Evolutionary conservation across 2,888 invertebrate genomes (phyloP), one percentile per base, ranked within the genome.

Genomic region (Ornithoptera priamus): DNA sequence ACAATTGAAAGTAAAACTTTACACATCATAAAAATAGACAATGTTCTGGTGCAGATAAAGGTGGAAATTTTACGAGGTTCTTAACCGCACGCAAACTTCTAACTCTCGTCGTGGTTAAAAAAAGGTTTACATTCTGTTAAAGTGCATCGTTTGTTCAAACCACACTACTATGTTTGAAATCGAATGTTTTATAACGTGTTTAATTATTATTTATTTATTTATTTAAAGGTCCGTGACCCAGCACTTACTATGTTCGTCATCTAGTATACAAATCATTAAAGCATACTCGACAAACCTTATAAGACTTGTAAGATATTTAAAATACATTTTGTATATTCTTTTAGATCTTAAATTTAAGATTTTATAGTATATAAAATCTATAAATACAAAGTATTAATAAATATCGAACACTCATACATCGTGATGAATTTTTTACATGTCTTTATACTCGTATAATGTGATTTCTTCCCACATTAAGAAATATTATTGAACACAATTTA

Each of bases 11-110:
- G 82, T 82, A 80, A 86, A 83, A 83, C 78, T 84, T 79, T 70
- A 82, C 79, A 78, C 76, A 73, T 74, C 80, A 82, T 85, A 85
- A 86, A 85, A 78, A 81, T 85, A 86, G 85, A 85, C 84, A 86
- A 87, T 83, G 79, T 82, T 82, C 76, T 75, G 80, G 74, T 77
- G 73, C 72, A 78, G 79, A 78, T 81, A 85, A 87, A 87, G 85
- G 85, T 88, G 86, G 77, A 74, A 75, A 73, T 74, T 75, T 87
- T 87, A 85, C 85, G 76, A 83, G 78, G 75, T 65, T 39, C 66
- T 20, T 66, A 71, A 84, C 87, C 86, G 74, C 88, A 86, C 73
- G 68, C 72, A 69, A 73, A 74, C 70, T 71, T 76, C 80, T 80
- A 84, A 81, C 78, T 83, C 82, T 85, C 81, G 79, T 81, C 83